Conservation (phyloP, 2,113 vertebrate species). For the Casuarius casuarius region DNA sequence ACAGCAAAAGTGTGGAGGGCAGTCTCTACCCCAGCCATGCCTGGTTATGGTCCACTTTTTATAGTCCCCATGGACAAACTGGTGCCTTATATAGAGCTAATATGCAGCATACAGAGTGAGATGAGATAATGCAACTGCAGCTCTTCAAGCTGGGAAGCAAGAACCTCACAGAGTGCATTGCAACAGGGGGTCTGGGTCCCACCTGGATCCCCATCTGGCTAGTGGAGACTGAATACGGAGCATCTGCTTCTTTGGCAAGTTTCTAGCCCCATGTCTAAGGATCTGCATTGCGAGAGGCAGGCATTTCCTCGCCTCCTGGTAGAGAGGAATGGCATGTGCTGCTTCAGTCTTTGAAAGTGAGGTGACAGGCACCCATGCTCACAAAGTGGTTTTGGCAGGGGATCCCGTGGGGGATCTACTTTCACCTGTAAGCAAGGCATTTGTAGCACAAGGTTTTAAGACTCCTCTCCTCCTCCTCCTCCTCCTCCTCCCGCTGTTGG, state of each 20-base stretch:
- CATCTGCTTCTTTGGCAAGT: not conserved
- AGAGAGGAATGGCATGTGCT: not conserved
- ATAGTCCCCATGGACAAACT: not conserved
- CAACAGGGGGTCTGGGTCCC: accelerated
- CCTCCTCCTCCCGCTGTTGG: not conserved
- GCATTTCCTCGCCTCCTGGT: not conserved
- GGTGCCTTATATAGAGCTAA: not conserved
- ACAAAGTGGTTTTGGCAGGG: not conserved
- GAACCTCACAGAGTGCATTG: too few species aligned
- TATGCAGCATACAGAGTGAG: not conserved
- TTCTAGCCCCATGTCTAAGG: not conserved
- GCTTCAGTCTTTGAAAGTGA: not conserved
- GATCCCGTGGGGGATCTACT: not conserved
- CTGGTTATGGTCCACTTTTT: not conserved
- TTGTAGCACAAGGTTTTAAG: not conserved
- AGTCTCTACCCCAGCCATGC: not conserved
- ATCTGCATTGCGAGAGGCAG: not conserved
- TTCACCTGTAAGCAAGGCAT: not conserved
- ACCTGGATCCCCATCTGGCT: not conserved
- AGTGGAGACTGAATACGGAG: not conserved
- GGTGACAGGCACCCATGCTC: not conserved
- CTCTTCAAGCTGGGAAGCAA: not conserved
- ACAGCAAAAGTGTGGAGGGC: not conserved
- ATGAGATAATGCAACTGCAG: not conserved
- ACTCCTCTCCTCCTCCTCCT: not conserved